These are phyloP conservation scores for Chelonia mydas DNA, from an alignment of 2,797 vertebrate species.

Conservation along the genomic window DNA sequence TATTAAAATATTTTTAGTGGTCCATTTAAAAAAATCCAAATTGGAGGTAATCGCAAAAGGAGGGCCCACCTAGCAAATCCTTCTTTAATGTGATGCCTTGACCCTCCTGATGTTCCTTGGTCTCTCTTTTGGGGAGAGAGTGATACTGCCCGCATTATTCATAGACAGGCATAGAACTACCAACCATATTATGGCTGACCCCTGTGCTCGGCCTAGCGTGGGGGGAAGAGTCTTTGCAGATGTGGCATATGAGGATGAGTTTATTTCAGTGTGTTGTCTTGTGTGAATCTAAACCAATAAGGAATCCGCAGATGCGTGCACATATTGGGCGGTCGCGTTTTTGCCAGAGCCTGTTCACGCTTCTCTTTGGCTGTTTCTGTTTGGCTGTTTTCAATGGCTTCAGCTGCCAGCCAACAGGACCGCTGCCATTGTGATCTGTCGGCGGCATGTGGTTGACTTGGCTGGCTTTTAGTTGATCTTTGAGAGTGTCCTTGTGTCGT, in stretches of 20 bases:
- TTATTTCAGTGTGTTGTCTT: not conserved
- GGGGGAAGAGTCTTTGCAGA: not conserved
- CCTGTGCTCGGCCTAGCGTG: not conserved
- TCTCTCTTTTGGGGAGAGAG: not conserved
- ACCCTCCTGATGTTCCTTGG: not conserved
- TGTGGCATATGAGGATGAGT: not conserved
- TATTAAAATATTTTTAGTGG: not conserved
- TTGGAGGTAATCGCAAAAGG: not conserved
- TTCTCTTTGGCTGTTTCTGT: not conserved
- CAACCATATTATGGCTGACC: not conserved
- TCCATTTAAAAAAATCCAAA: fast-evolving
- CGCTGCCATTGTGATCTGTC: not conserved
- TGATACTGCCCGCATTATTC: not conserved
- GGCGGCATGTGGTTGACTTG: not conserved
- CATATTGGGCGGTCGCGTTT: not conserved
- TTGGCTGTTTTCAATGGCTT: no score
- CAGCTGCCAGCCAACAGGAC: not conserved
- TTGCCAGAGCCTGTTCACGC: not conserved
- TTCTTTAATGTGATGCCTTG: not conserved
- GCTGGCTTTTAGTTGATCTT: not conserved
- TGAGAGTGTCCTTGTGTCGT: not conserved
- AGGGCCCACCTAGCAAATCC: not conserved
- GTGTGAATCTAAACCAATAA: not conserved
- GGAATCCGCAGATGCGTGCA: not conserved
- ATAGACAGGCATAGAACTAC: not conserved